Evolutionary conservation across 1,140 invertebrate species (phyloP), one percentile per base, ranked within the genome.

Genomic region (Holotrichia oblita): DNA sequence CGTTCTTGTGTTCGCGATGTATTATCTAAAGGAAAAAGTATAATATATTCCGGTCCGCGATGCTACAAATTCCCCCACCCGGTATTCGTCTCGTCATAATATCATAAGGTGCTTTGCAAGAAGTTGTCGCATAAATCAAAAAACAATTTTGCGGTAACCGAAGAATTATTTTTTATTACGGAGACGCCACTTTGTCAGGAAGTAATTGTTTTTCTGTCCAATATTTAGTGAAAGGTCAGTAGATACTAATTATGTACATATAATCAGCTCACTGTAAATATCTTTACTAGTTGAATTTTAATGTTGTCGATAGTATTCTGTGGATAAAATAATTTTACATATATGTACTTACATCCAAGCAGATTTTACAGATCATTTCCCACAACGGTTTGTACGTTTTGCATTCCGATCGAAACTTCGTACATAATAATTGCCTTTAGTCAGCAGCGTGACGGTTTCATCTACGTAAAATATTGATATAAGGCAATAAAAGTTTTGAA

Each of bases 121-220:
- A 69, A 69, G 17, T 69, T 69, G 61, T 69, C 61, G 22, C 27
- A 69, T 69, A 69, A 69, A 69, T 69, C 61, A 69, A 27, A 69
- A 69, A 69, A 69, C 20, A 24, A 69, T 27, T 69, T 69, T 10
- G 22, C 20, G 22, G 61, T 69, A 69, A 69, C 17, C 24, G 61
- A 22, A 69, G 22, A 69, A 69, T 69, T 27, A 69, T 69, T 69
- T 34, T 48, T 34, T 27, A 12, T 69, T 69, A 22, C n/a, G 48
- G n/a, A n/a, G 17, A 17, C n/a, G 17, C 24, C 14, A 7, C 22
- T 34, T 69, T 69, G 24, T 27, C 22, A 12, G 22, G 14, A 69
- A 69, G 27, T 69, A 69, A 69, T 69, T 69, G 61, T 69, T 69
- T 34, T 69, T 34, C 61, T 7, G 8, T 27, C 44, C 2, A 2